These are phyloP conservation scores for Drosophila cyrtoloma DNA, from an alignment of 2,888 invertebrate genomes.

Conservation along the genomic window DNA sequence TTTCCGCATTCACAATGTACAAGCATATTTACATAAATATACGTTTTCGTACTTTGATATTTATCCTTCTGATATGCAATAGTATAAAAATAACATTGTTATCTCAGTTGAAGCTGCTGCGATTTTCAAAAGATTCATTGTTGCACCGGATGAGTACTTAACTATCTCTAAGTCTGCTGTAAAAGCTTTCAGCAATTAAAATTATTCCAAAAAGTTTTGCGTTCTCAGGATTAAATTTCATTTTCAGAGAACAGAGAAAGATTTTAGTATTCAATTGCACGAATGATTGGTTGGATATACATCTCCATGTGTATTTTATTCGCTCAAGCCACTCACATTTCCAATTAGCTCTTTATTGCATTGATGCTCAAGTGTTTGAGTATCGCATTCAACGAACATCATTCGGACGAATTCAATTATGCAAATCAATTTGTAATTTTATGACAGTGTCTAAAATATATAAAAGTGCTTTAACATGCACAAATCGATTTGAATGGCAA, in stretches of 20 bases:
- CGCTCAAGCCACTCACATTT: background rate
- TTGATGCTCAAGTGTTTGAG: background rate
- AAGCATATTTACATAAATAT: background rate
- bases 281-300: background rate
- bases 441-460: conserved; percentile 2
- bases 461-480: conserved; percentile 19
- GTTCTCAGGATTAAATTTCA: background rate
- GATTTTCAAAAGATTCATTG: background rate
- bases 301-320: background rate
- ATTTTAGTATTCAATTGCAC: background rate
- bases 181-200: background rate
- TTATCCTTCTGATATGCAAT: background rate
- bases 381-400: conserved; percentile 10
- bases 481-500: conserved; percentile 52
- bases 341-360: background rate
- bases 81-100: background rate
- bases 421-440: conserved; percentile 36
- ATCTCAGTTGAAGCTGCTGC: background rate
- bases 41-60: background rate
- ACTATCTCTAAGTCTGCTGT: background rate
- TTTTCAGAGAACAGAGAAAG: background rate
- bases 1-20: background rate
- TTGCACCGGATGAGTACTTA: background rate
- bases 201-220: background rate
- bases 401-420: conserved; percentile 38